These are phyloP conservation scores for Quadriops clusia DNA, from an alignment of 2,888 invertebrate species.

Conservation along the genomic window DNA sequence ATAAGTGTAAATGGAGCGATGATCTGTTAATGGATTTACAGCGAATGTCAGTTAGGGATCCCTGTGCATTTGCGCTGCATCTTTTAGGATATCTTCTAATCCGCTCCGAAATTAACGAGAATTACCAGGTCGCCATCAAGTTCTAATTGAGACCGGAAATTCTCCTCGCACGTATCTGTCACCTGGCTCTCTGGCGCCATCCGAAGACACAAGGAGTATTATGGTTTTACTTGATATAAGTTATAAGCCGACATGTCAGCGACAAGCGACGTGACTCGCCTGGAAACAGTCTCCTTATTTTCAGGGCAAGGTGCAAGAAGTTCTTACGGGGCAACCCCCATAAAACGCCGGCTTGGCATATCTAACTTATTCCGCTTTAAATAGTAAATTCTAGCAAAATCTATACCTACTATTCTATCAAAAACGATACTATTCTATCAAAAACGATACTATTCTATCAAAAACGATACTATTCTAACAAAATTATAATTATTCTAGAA, in stretches of 20 bases:
- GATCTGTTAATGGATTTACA: too few species aligned
- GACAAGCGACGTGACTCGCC: slow-evolving; percentile 31
- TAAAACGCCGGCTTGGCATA: slow-evolving; percentile 17
- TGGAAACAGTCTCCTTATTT: slow-evolving; percentile 28
- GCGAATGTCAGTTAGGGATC: too few species aligned
- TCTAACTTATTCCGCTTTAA: slow-evolving; percentile 1
- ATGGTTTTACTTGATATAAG: slow-evolving; percentile 34
- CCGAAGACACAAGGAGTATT: slow-evolving; percentile 26
- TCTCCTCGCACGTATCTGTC: slow-evolving; percentile 29
- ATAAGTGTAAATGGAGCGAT: too few species aligned
- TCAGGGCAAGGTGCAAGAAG: slow-evolving; percentile 12
- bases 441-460: too few species aligned
- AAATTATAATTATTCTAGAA: too few species aligned
- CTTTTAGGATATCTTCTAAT: too few species aligned
- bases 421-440: too few species aligned
- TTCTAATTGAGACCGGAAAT: slow-evolving; percentile 26
- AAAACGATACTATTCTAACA: too few species aligned
- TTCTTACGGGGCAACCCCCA: slow-evolving; percentile 23
- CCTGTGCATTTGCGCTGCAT: too few species aligned
- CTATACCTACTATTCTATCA: too few species aligned
- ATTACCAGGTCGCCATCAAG: slow-evolving; percentile 18
- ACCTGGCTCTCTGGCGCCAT: slow-evolving; percentile 29
- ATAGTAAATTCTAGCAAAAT: too few species aligned
- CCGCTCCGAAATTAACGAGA: slow-evolving; percentile 6
- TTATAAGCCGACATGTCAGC: slow-evolving; percentile 34